Conservation (phyloP, 2,888 invertebrate genomes). For the Anticlea derivata region DNA sequence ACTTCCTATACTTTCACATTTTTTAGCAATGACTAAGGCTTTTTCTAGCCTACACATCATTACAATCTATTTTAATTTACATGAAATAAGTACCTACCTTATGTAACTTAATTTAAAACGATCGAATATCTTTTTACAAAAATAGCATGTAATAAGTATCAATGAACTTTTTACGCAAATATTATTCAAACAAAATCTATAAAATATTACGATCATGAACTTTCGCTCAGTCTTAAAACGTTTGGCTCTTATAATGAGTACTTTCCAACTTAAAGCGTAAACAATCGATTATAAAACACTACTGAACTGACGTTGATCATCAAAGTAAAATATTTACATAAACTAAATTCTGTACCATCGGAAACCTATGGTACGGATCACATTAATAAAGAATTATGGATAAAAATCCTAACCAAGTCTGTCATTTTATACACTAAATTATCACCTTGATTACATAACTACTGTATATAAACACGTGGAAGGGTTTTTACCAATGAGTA, state of each 20-base stretch:
- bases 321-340: conserved; percentile 48
- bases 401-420: conserved; percentile 60
- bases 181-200: conserved; percentile 14
- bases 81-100: neutral
- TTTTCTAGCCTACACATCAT: conserved; percentile 1
- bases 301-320: conserved; percentile 37
- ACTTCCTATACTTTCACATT: neutral
- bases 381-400: conserved; percentile 45
- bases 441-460: conserved; percentile 69
- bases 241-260: conserved; percentile 80
- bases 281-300: conserved; percentile 27
- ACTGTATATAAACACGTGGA: conserved; percentile 57
- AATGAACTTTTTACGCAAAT: conserved; percentile 2
- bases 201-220: conserved; percentile 58
- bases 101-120: conserved; percentile 6
- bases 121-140: conserved; percentile 1
- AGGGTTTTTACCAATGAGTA: conserved; percentile 50
- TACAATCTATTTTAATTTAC: conserved; percentile 2
- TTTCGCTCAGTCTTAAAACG: conserved; percentile 80
- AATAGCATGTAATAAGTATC: conserved; percentile 6
- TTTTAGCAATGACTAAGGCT: too few relatives aligned
- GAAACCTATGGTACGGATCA: conserved; percentile 44
- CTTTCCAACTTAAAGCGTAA: conserved; percentile 43
- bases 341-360: conserved; percentile 47
- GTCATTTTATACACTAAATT: conserved; percentile 53